These are phyloP conservation scores for Beaufortia kweichowensis DNA, from an alignment of 2,113 vertebrate species.

Conservation along the genomic window DNA sequence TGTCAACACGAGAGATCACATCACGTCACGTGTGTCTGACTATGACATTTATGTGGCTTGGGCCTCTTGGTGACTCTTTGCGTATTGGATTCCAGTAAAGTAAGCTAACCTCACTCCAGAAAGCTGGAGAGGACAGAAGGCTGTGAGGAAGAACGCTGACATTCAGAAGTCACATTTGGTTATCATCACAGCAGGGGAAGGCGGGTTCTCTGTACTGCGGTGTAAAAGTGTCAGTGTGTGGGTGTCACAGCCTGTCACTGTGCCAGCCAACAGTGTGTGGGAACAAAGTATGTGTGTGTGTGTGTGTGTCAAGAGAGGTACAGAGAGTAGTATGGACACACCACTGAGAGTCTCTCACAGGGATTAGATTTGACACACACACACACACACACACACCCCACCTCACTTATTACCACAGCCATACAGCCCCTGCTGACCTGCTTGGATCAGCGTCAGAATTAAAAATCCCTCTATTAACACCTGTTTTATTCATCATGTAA, in stretches of 20 bases:
- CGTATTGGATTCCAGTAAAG: background rate
- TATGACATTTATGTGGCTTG: background rate
- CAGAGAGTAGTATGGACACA: background rate
- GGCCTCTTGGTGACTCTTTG: background rate
- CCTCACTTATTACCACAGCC: background rate
- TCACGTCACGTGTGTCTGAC: background rate
- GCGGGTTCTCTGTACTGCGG: background rate
- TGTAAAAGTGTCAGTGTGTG: constrained; percentile 5
- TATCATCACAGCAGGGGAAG: constrained; percentile 2
- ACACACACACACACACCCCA: background rate
- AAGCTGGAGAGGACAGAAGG: background rate
- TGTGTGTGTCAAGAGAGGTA: constrained; percentile 6
- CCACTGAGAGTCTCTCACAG: background rate
- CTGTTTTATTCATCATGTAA: too few relatives aligned
- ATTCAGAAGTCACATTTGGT: constrained; percentile 13
- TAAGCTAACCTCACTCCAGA: background rate
- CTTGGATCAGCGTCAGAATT: too few relatives aligned
- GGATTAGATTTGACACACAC: constrained; percentile 27
- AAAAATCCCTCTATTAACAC: too few relatives aligned
- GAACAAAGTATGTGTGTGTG: constrained; percentile 17
- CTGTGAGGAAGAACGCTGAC: constrained; percentile 7
- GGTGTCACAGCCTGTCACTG: constrained; percentile 8
- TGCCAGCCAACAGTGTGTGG: background rate
- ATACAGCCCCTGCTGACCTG: background rate
- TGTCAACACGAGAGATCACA: constrained; percentile 54